A percentile compares a stretch with the other conserved stretches of the same genome.
Conservation (phyloP, 2,888 invertebrate species). For the Pseudolycoriella hygida region DNA sequence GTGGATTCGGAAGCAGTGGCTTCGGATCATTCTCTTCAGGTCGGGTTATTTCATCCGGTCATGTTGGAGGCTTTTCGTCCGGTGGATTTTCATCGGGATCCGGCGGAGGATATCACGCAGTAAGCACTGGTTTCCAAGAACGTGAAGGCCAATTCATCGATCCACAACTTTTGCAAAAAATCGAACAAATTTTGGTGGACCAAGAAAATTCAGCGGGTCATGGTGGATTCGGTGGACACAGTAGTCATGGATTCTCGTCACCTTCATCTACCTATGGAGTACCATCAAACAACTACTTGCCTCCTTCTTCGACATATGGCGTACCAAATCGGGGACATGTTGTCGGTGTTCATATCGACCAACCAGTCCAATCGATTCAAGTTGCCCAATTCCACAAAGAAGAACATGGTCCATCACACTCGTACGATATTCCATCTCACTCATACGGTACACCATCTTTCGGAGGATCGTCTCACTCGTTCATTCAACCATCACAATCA, state of each 20-base stretch:
- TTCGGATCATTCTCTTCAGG: constrained; percentile 6
- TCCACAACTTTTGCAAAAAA: constrained; percentile 51
- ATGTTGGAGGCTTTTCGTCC: constrained; percentile 10
- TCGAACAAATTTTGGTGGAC: constrained; percentile 58
- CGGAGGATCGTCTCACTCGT: constrained; percentile 30
- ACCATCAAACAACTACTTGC: neutral
- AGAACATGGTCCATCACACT: constrained; percentile 34
- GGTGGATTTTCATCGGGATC: constrained; percentile 28
- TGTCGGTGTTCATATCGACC: constrained; percentile 60
- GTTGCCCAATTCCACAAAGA: constrained; percentile 61
- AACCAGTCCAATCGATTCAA: constrained; percentile 61
- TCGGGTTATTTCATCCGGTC: neutral
- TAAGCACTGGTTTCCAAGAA: constrained; percentile 52
- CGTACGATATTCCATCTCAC: constrained; percentile 39
- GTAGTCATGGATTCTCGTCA: constrained; percentile 5
- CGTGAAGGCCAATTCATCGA: constrained; percentile 62
- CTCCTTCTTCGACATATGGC: neutral
- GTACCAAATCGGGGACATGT: constrained; percentile 17
- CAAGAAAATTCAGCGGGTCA: constrained; percentile 41
- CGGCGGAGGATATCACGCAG: constrained; percentile 49
- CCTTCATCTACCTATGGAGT: constrained; percentile 2
- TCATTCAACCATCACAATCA: constrained; percentile 16
- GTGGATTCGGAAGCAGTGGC: neutral
- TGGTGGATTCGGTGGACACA: constrained; percentile 4
- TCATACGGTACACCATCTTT: constrained; percentile 35